These are phyloP conservation scores for Aldabrachelys gigantea DNA, from an alignment of 2,113 vertebrate species.

Conservation along the genomic window DNA sequence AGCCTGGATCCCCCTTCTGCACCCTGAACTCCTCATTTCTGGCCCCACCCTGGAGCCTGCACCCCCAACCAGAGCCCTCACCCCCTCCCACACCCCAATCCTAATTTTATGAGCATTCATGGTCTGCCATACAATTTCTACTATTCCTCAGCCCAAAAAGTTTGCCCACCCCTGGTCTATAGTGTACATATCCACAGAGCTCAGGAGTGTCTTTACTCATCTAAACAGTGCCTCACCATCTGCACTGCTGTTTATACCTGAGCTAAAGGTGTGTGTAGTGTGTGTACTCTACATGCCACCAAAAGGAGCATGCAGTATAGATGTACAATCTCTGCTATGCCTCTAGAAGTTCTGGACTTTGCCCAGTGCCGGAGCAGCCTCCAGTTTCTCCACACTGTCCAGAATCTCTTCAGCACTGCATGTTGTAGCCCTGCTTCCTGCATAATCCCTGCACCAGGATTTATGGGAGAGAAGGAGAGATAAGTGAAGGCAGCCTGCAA, in stretches of 20 bases:
- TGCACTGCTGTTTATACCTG: background rate
- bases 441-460: background rate
- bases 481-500: background rate
- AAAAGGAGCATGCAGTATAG: background rate
- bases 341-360: background rate
- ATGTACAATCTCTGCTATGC: background rate
- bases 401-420: background rate
- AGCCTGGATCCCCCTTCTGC: too few relatives aligned
- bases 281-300: background rate
- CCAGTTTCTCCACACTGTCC: background rate
- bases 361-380: background rate
- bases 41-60: too few relatives aligned
- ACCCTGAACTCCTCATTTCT: too few relatives aligned
- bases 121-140: too few relatives aligned
- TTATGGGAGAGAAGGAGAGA: background rate
- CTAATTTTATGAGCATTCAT: too few relatives aligned
- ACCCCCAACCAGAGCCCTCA: too few relatives aligned
- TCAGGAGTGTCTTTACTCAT: background rate
- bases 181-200: background rate
- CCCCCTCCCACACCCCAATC: too few relatives aligned
- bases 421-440: background rate
- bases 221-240: background rate
- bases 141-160: too few relatives aligned
- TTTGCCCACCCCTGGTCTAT: background rate
- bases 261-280: background rate